Evolutionary conservation across 1,140 invertebrate species (phyloP).

Genomic region (Zaprionus inermis): DNA sequence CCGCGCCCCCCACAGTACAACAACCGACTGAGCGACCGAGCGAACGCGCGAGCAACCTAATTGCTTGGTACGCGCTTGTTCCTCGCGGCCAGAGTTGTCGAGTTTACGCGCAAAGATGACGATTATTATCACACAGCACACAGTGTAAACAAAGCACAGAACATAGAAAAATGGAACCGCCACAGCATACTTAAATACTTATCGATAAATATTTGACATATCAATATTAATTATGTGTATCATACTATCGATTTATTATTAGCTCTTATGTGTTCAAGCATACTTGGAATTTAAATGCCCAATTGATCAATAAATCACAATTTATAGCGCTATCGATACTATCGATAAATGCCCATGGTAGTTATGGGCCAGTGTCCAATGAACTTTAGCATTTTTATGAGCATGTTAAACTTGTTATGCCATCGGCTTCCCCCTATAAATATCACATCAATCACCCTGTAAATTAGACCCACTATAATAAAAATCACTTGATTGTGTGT

Average conservation of each 20-base stretch:
- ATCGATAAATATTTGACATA: no score
- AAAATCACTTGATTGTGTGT: conserved; percentile 3
- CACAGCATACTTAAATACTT: not conserved
- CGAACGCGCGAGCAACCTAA: conserved; percentile 21
- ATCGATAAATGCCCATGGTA: not conserved
- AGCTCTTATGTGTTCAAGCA: not conserved
- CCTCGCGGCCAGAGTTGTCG: conserved; percentile 24
- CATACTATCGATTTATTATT: not conserved
- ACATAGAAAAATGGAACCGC: no score
- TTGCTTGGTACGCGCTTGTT: conserved; percentile 26
- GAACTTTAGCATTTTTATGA: not conserved
- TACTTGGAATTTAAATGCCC: not conserved
- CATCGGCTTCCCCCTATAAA: not conserved
- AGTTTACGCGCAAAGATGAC: not conserved
- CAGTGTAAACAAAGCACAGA: not conserved
- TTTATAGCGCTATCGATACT: not conserved
- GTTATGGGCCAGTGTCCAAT: not conserved
- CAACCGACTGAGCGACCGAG: conserved; percentile 20
- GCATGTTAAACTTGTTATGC: not conserved
- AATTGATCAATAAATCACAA: not conserved
- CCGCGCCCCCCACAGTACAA: conserved; percentile 31
- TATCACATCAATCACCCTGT: conserved; percentile 11
- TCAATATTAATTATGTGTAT: not conserved
- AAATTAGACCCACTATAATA: not conserved
- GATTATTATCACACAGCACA: not conserved